A percentile compares a stretch with the other conserved stretches of the same genome.
Evolutionary conservation across 2,888 invertebrate species (phyloP).

Genomic region (Agrotis ipsilon): DNA sequence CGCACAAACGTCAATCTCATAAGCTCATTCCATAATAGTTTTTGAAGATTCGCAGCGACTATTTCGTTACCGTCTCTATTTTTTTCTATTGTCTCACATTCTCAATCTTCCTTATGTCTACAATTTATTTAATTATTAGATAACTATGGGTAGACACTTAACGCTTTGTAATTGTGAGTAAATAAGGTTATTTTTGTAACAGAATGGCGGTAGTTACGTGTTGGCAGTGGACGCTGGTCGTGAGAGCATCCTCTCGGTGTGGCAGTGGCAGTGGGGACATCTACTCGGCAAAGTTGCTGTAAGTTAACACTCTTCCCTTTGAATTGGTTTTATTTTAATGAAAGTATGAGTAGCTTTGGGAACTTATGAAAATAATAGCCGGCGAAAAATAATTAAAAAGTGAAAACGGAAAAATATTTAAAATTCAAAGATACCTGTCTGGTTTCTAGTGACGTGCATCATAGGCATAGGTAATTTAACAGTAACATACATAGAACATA

Average conservation of each 20-base stretch:
- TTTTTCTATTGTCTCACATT: background rate
- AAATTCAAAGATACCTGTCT: too few relatives aligned
- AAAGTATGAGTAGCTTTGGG: too few relatives aligned
- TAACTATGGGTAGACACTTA: too few relatives aligned
- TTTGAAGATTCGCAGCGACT: too few relatives aligned
- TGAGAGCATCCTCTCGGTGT: conserved; percentile 97
- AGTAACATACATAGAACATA: background rate
- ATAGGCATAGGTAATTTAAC: background rate
- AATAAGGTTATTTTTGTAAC: conserved; percentile 27
- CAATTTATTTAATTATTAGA: too few relatives aligned
- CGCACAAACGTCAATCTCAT: too few relatives aligned
- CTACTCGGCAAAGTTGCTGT: conserved; percentile 98
- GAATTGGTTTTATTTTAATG: too few relatives aligned
- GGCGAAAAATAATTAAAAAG: too few relatives aligned
- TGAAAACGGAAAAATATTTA: too few relatives aligned
- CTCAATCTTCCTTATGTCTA: background rate
- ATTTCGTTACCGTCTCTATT: background rate
- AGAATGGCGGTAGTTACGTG: conserved; percentile 98
- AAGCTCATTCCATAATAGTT: too few relatives aligned
- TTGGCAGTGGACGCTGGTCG: conserved; percentile 97
- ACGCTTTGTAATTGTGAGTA: background rate
- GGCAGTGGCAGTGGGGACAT: conserved; percentile 99
- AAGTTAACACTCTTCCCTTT: conserved; percentile 80
- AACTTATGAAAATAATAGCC: too few relatives aligned
- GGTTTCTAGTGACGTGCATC: background rate